Evolutionary conservation across 2,797 vertebrate genomes (phyloP).

Genomic region (Sebastes oblongus): DNA sequence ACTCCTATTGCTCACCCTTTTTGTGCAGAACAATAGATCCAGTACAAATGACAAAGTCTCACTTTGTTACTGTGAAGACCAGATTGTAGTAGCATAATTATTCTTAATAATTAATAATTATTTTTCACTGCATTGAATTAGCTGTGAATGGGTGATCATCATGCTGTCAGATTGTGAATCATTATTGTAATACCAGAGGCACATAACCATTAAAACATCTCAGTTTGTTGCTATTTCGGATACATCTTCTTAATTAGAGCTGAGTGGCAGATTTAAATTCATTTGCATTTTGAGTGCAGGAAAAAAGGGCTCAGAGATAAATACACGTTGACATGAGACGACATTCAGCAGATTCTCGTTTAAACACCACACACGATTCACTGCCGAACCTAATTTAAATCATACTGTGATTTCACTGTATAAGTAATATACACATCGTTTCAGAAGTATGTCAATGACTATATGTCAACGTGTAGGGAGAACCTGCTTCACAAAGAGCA

Average conservation of each 20-base stretch:
- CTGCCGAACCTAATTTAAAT: conserved; percentile 13
- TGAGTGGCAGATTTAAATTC: conserved; percentile 47
- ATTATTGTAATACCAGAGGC: conserved; percentile 28
- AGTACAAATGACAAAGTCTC: not conserved
- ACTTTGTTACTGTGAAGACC: not conserved
- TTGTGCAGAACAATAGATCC: not conserved
- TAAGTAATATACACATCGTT: not conserved
- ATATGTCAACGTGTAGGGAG: not conserved
- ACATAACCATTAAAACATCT: conserved; percentile 34
- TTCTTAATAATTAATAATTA: not conserved
- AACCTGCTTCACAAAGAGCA: not conserved
- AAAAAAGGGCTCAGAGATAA: conserved; percentile 21
- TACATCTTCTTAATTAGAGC: conserved; percentile 43
- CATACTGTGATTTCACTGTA: not conserved
- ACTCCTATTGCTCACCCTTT: not conserved
- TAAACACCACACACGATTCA: not conserved
- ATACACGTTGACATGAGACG: conserved; percentile 14
- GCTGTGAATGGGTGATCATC: not conserved
- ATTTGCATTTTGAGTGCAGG: conserved; percentile 50
- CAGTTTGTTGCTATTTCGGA: conserved; percentile 44
- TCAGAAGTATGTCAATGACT: not conserved
- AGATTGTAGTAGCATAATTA: not conserved
- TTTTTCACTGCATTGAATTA: not conserved
- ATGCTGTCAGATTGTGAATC: conserved; percentile 5
- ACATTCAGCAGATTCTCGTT: conserved; percentile 11